These are phyloP conservation scores for Meiosimyza platycephala DNA, from an alignment of 2,888 invertebrate species.

Conservation along the genomic window DNA sequence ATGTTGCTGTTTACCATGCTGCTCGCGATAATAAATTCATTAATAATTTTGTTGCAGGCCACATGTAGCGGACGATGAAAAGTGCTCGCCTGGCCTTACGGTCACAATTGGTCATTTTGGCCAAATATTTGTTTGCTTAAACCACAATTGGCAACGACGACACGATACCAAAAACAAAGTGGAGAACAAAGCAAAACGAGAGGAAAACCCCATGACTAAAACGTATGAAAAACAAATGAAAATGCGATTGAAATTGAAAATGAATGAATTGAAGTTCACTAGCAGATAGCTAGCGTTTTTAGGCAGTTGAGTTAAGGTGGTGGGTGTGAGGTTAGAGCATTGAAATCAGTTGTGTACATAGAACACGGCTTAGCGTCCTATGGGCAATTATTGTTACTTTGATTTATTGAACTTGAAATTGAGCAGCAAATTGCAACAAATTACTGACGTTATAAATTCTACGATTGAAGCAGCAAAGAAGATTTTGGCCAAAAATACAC, in stretches of 20 bases:
- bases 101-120: constrained; percentile 14
- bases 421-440: constrained; percentile 30
- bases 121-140: constrained; percentile 22
- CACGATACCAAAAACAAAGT: background rate
- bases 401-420: constrained; percentile 25
- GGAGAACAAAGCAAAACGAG: background rate
- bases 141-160: constrained; percentile 10
- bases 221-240: constrained; percentile 14
- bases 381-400: constrained; percentile 13
- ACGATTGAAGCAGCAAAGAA: too few species aligned
- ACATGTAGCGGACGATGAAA: constrained; percentile 1
- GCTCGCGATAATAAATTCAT: constrained; percentile 58
- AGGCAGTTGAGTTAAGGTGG: background rate
- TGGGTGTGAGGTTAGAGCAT: background rate
- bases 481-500: too few species aligned
- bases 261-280: background rate
- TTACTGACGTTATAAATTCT: constrained; percentile 26
- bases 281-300: background rate
- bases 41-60: constrained; percentile 44
- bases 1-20: background rate
- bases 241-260: constrained; percentile 18
- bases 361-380: background rate
- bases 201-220: background rate
- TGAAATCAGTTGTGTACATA: background rate
- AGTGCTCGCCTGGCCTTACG: background rate